Conservation (phyloP, 2,113 vertebrate genomes). For the Rhombomys opimus region DNA sequence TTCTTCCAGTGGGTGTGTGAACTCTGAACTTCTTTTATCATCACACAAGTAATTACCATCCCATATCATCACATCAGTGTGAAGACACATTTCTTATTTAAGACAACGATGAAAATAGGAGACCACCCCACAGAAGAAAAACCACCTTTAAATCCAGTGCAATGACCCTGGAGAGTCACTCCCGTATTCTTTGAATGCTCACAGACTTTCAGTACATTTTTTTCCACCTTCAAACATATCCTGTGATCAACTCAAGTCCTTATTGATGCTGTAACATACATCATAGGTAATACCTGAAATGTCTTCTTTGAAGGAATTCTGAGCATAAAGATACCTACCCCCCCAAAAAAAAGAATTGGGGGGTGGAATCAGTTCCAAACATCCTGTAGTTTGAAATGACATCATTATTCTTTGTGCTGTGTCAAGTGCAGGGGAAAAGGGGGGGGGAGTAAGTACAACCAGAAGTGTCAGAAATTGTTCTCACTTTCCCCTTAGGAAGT, state of each 20-base stretch:
- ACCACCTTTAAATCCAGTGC: not conserved
- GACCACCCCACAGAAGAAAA: not conserved
- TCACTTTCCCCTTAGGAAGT: not conserved
- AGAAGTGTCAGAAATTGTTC: not conserved
- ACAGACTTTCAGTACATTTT: not conserved
- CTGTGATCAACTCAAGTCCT: not conserved
- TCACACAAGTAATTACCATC: not conserved
- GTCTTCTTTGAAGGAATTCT: not conserved
- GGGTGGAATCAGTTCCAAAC: not conserved
- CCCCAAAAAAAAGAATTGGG: not conserved
- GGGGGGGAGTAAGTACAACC: not conserved
- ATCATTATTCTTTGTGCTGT: not conserved
- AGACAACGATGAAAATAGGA: not conserved
- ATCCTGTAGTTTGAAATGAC: not conserved
- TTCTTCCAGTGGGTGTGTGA: not conserved
- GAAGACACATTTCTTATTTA: not conserved
- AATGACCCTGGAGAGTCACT: not conserved
- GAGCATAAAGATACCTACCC: not conserved
- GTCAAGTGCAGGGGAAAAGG: not conserved
- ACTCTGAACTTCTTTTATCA: not conserved
- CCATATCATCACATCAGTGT: not conserved
- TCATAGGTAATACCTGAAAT: not conserved
- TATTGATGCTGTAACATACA: not conserved
- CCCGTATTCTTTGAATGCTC: not conserved
- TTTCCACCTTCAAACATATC: not conserved